Evolutionary conservation across 1,140 invertebrate species (phyloP), one percentile per base, ranked within the genome.

Genomic region (Tetramorium parvispinum): DNA sequence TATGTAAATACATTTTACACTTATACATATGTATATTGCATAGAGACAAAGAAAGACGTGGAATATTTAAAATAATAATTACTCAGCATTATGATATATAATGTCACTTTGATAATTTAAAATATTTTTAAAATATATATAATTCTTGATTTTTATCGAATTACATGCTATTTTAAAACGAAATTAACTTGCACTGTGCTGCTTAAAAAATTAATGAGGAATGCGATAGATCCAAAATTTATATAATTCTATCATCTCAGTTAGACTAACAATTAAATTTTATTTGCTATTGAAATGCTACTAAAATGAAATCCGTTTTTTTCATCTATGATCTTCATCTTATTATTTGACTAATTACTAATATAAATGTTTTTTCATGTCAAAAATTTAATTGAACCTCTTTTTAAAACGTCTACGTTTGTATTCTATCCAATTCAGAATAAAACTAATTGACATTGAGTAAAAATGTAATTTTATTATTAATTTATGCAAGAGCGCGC

Each of bases 381-480:
- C 3, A 1, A 32, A 73, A 53, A 53, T 21, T 73, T 73, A 51
- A 53, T 32, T 73, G 2, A 5, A 53, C 11, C 11, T 73, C 46
- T 51, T 53, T 37, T 73, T 11, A 53, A 0, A 46, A 71, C 4
- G 27, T 32, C 0, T 24, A 51, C 10, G 4, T n/a, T 71, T 27
- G 6, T 18, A 11, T 10, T n/a, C 3, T 53, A 37, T n/a, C 11
- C 7, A 32, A 73, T 27, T 1, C 27, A 37, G 10, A 32, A 18
- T 49, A 27, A 70, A 70, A 3, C 49, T 11, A 1, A 27, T 51
- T 32, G 5, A 32, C 10, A n/a, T n/a, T 32, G 6, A 10, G 3
- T 49, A 71, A 71, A 53, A 32, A 53, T n/a, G 3, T 51, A 24
- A 73, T 73, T 11, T 40, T 43, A 21, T 53, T 37, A 71, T 71